Evolutionary conservation across 2,113 vertebrate genomes (phyloP), one percentile per base, ranked within the genome.

Genomic region (Dicaeum eximium): DNA sequence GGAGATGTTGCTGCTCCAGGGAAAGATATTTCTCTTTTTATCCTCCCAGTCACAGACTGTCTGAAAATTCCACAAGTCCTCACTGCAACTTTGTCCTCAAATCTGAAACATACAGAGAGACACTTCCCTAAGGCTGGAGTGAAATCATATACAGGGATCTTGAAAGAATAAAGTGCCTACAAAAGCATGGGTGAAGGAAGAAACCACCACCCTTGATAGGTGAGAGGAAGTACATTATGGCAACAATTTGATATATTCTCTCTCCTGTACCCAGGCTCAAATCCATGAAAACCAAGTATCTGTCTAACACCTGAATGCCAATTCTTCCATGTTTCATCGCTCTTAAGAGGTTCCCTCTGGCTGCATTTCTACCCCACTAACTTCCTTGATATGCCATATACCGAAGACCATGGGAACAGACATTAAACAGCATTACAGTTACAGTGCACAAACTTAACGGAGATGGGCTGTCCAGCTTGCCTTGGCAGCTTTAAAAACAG

Each of bases 401-500:
- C 80, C 61, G 81, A 93, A 91, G 64, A 62, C 42, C 70, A 70
- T 3, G 15, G 65, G 69, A 88, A 77, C 53, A 90, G 53, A 81
- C 42, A 61, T 35, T 61, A 80, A 85, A 75, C 24, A 85, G 45
- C 45, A 58, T 71, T 56, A 70, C 24, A 27, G 31, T 71, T 56
- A 70, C 24, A 27, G 31, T 16, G 35, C 80, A 84, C 77, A 82
- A 95, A 94, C 53, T 42, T 48, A 78, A 44, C 11, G 16, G 44
- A 67, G 80, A 66, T 5, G 4, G 84, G 65, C 72, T 48, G 62
- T 61, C 81, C 92, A 80, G 64, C 56, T 67, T 86, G 81, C 62
- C 27, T 45, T 73, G 81, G 84, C 92, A 95, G 79, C 87, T 71
- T 82, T 90, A 74, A 77, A 91, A 87, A 60, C 60, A 77, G 75